Evolutionary conservation across 1,140 invertebrate species (phyloP), one percentile per base, ranked within the genome.

Genomic region (Mercenaria mercenaria): DNA sequence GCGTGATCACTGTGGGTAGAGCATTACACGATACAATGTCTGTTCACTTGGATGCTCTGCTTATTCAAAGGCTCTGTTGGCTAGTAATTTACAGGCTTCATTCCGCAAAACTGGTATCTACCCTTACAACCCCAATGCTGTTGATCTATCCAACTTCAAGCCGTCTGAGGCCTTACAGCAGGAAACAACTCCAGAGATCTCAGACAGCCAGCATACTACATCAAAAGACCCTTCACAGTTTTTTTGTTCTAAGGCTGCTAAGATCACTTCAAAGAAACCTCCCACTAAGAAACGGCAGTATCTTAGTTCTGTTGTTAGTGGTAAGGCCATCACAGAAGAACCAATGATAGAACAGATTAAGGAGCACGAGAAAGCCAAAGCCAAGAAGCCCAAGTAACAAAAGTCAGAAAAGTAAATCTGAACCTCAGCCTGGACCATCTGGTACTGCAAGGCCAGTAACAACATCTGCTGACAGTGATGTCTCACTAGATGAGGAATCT

Each of bases 321-420:
- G 74, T 77, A 77, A 32, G 29, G 74, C 74, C 3, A 77, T 77
- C 15, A 77, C 74, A 47, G 41, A 77, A 26, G 41, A 77, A 6
- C 4, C 34, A 4, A 77, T 77, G 74, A n/a, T n/a, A n/a, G 32
- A 10, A 6, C 26, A 11, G 37, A 10, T 64, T 39, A 39, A 37
- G 37, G 15, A 74, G 37, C 69, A 74, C 32, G 69, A 74, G 32
- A 39, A 29, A 15, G 13, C 10, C 26, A 74, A n/a, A n/a, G n/a
- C 26, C 2, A 74, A 6, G 2, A 74, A 74, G 37, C 26, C 26
- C 18, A 39, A 10, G 43, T 47, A n/a, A n/a, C n/a, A n/a, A n/a
- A n/a, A n/a, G 6, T 47, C 43, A 47, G 43, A 47, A 47, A 15
- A 47, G 43, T 6, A 47, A 47, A 47, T 15, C 43, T 15, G 43